Percentiles rank a stretch among this genome's conserved stretches.
Evolutionary conservation across 1,140 invertebrate species (phyloP).

Genomic region (Caligus rogercresseyi): DNA sequence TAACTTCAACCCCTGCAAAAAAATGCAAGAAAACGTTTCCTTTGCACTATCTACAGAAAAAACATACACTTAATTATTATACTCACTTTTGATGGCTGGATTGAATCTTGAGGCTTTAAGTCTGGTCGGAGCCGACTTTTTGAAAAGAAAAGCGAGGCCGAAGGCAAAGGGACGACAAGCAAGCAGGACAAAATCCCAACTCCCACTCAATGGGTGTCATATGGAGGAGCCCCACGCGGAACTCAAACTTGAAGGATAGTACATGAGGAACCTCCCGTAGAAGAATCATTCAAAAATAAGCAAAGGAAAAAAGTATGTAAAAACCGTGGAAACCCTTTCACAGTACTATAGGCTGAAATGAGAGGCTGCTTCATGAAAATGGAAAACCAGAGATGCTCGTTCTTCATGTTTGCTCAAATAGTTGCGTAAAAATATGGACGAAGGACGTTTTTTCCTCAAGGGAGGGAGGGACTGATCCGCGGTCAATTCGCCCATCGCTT

Average conservation of each 20-base stretch:
- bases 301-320: constrained; percentile 35
- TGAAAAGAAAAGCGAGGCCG: not conserved
- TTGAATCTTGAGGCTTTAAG: not conserved
- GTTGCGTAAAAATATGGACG: constrained; percentile 32
- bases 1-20: no score
- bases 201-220: constrained; percentile 17
- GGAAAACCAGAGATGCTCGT: constrained; percentile 40
- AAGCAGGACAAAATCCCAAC: constrained; percentile 8
- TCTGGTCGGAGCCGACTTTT: not conserved
- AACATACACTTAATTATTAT: no score
- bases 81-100: not conserved
- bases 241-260: constrained; percentile 2
- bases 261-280: constrained; percentile 28
- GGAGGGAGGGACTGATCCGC: not conserved
- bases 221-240: not conserved
- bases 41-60: no score
- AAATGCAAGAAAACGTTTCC: no score
- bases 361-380: constrained; percentile 35
- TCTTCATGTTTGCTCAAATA: constrained; percentile 31
- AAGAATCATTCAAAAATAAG: constrained; percentile 40
- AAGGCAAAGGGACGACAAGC: constrained; percentile 19
- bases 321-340: constrained; percentile 36
- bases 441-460: not conserved
- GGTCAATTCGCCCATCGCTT: constrained; percentile 31
- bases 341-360: constrained; percentile 32